Percentiles rank a stretch among this genome's conserved stretches.
Evolutionary conservation across 2,797 vertebrate genomes (phyloP).

Genomic region (Dendrocincla tyrannina): DNA sequence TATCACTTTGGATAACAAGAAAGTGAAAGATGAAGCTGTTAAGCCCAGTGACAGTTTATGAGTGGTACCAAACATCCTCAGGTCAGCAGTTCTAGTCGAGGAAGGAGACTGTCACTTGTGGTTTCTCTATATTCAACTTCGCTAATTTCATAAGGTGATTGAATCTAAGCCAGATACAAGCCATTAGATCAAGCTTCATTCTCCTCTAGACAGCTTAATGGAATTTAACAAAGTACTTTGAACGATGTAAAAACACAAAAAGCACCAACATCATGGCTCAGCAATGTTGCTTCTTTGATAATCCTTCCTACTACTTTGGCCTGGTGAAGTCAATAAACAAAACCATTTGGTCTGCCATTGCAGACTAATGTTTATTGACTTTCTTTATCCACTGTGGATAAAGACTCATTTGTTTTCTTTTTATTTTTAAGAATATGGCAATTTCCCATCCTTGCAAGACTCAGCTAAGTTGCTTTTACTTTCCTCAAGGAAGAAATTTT

Average conservation of each 20-base stretch:
- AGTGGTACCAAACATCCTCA: neutral
- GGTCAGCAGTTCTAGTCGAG: neutral
- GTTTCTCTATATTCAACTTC: neutral
- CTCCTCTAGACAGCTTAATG: neutral
- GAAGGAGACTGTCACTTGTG: neutral
- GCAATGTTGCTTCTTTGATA: neutral
- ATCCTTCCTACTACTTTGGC: neutral
- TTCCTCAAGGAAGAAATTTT: neutral
- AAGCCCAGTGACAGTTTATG: neutral
- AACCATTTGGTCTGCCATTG: neutral
- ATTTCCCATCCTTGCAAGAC: neutral
- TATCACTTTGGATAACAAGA: neutral
- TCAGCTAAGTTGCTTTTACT: neutral
- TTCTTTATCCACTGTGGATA: neutral
- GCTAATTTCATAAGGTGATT: neutral
- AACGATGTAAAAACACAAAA: neutral
- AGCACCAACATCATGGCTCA: neutral
- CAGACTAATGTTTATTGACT: neutral
- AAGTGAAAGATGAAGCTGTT: conserved; percentile 2
- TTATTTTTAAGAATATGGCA: neutral
- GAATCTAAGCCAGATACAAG: neutral
- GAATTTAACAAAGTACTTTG: neutral
- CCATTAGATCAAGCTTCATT: neutral
- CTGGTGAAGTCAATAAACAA: neutral
- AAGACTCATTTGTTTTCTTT: neutral